Evolutionary conservation across 2,888 invertebrate species (phyloP).

Genomic region (Electrophaes corylata): DNA sequence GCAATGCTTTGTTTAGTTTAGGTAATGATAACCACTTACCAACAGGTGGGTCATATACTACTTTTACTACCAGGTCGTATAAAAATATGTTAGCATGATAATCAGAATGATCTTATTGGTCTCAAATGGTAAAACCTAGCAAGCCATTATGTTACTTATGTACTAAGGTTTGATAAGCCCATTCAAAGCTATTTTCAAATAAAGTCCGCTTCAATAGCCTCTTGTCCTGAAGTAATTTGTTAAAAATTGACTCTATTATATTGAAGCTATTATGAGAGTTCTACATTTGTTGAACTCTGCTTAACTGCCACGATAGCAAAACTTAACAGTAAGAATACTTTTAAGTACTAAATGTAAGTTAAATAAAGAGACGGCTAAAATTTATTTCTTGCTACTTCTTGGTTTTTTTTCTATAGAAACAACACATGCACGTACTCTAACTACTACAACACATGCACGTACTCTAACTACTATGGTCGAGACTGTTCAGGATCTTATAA

Average conservation of each 20-base stretch:
- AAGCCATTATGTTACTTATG: constrained; percentile 1
- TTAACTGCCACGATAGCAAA: neutral
- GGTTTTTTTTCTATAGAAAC: too few species aligned
- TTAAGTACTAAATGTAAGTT: too few species aligned
- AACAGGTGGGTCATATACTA: too few species aligned
- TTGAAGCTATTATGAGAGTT: constrained; percentile 26
- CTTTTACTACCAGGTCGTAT: too few species aligned
- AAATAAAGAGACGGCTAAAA: too few species aligned
- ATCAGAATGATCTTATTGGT: neutral
- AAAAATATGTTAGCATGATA: too few species aligned
- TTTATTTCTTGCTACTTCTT: too few species aligned
- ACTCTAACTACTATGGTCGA: too few species aligned
- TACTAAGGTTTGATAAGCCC: constrained; percentile 1
- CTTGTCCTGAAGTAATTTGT: constrained; percentile 38
- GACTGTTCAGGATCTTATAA: neutral
- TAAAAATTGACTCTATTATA: constrained; percentile 37
- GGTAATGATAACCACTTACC: too few species aligned
- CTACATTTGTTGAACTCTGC: constrained; percentile 11
- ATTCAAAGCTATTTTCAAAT: constrained; percentile 30
- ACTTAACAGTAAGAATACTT: constrained; percentile 3
- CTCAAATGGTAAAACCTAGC: neutral
- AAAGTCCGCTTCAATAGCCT: constrained; percentile 21
- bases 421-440: too few species aligned
- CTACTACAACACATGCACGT: too few species aligned
- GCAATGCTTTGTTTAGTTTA: too few species aligned